Conservation (phyloP, 2,797 vertebrate genomes). For the Coranthus polyacanthus region DNA sequence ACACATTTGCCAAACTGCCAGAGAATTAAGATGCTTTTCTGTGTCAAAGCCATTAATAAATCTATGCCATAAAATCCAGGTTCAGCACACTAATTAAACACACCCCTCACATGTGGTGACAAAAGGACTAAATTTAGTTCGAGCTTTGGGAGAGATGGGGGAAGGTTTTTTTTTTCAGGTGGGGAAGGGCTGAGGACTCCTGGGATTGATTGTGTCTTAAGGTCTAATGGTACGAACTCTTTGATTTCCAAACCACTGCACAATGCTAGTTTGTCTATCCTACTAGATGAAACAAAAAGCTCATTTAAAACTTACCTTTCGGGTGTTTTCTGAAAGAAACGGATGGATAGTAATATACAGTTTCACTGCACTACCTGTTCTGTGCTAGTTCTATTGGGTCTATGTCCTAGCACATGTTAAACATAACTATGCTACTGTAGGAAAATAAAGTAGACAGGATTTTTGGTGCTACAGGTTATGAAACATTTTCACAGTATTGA, state of each 20-base stretch:
- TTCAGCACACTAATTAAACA: conserved; percentile 69
- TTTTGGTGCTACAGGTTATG: conserved; percentile 20
- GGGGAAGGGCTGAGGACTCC: background rate
- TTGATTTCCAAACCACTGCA: conserved; percentile 7
- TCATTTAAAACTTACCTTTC: conserved; percentile 16
- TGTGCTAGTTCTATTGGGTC: background rate
- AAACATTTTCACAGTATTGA: conserved; percentile 13
- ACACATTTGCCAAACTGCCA: conserved; percentile 55
- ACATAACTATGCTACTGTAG: background rate
- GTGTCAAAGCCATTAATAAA: conserved; percentile 73
- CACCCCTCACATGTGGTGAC: conserved; percentile 31
- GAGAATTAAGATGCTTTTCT: conserved; percentile 68
- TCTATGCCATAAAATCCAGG: conserved; percentile 67
- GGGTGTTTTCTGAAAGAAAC: background rate
- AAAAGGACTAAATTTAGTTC: conserved; percentile 43
- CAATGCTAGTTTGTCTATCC: conserved; percentile 9
- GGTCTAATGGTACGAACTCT: background rate
- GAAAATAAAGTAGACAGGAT: background rate
- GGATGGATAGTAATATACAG: background rate
- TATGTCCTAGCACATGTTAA: conserved; percentile 2
- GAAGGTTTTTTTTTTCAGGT: background rate
- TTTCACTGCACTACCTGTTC: conserved; percentile 12
- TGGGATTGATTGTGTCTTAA: conserved; percentile 33
- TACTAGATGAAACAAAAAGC: background rate
- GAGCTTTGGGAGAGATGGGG: conserved; percentile 20